These are phyloP conservation scores for Popillia japonica DNA, from an alignment of 1,140 invertebrate genomes.

Conservation along the genomic window DNA sequence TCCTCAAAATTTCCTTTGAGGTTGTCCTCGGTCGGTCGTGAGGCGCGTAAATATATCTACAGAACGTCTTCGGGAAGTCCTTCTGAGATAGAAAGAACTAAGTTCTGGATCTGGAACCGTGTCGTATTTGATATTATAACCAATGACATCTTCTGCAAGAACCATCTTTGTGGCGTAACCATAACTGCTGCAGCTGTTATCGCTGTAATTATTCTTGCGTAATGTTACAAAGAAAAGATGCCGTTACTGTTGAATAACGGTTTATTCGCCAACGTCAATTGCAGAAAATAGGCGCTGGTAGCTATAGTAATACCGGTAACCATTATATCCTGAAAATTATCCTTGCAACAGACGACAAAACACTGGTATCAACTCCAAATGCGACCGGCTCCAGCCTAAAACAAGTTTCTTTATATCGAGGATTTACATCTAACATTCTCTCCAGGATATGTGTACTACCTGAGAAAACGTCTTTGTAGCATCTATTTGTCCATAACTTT, in stretches of 20 bases:
- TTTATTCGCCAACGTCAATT: background rate
- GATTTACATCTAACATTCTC: background rate
- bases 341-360: background rate
- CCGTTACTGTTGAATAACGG: too few relatives aligned
- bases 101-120: background rate
- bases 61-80: background rate
- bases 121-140: background rate
- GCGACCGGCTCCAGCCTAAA: background rate
- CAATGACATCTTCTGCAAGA: background rate
- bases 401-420: conserved; percentile 1
- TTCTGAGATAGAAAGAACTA: background rate
- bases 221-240: too few relatives aligned
- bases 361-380: background rate
- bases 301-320: background rate
- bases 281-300: background rate
- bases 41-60: too few relatives aligned
- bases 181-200: background rate
- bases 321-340: background rate
- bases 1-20: too few relatives aligned
- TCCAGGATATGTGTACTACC: background rate
- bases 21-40: too few relatives aligned
- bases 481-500: background rate
- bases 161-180: background rate
- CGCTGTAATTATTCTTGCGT: background rate
- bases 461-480: background rate